Evolutionary conservation across 2,888 invertebrate species (phyloP).

Genomic region (Pseudococcus viburni): DNA sequence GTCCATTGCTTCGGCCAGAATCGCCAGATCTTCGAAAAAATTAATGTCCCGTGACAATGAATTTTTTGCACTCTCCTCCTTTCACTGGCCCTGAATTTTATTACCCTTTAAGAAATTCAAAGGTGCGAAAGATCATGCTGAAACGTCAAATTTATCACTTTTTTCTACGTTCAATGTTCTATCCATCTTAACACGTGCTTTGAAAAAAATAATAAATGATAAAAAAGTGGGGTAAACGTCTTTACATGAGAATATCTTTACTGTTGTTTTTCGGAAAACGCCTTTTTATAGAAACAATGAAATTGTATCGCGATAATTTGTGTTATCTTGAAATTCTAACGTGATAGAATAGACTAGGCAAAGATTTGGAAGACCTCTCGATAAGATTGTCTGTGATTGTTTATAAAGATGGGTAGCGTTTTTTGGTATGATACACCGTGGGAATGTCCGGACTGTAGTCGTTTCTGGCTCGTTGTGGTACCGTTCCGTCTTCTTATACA

Average conservation of each 20-base stretch:
- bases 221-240: not conserved
- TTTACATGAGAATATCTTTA: not conserved
- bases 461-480: conserved; percentile 37
- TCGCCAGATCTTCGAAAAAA: no score
- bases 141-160: no score
- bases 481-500: conserved; percentile 24
- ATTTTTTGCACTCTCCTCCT: no score
- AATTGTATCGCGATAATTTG: conserved; percentile 5
- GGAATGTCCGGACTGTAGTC: conserved; percentile 42
- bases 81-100: no score
- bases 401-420: conserved; percentile 34
- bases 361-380: conserved; percentile 10
- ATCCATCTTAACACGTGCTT: not conserved
- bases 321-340: conserved; percentile 22
- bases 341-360: not conserved
- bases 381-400: conserved; percentile 47
- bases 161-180: no score
- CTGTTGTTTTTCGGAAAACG: not conserved
- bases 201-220: not conserved
- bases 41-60: no score
- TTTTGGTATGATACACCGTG: conserved; percentile 52
- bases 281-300: conserved; percentile 18
- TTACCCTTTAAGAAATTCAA: no score
- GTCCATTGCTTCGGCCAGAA: no score
- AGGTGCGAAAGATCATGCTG: no score